A percentile compares a stretch with the other conserved stretches of the same genome.
Evolutionary conservation across 1,140 invertebrate species (phyloP).

Genomic region (Globodera ellingtonae): DNA sequence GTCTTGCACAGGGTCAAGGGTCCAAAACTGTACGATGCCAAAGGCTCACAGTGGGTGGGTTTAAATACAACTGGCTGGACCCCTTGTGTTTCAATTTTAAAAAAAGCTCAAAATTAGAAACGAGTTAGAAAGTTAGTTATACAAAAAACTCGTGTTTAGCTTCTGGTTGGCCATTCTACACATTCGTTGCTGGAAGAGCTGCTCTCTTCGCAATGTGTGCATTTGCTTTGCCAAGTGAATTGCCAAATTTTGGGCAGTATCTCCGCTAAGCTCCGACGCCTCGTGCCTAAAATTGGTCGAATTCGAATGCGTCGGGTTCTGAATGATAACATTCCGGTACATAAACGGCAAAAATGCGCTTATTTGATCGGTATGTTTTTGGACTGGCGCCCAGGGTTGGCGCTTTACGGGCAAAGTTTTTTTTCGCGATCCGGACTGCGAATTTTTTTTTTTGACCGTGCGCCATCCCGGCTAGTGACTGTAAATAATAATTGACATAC

Average conservation of each 20-base stretch:
- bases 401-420: no score
- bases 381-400: no score
- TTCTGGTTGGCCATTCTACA: background rate
- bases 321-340: background rate
- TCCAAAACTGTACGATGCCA: background rate
- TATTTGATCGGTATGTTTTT: background rate
- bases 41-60: background rate
- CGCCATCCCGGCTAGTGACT: no score
- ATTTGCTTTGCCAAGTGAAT: background rate
- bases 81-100: no score
- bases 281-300: background rate
- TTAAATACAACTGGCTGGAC: background rate
- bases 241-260: background rate
- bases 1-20: background rate
- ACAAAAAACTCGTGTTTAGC: background rate
- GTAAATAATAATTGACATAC: no score
- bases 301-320: slow-evolving; percentile 5
- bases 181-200: slow-evolving; percentile 1
- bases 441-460: no score
- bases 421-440: no score
- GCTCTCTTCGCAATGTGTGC: background rate
- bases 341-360: background rate
- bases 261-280: background rate
- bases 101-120: no score
- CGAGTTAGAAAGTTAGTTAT: no score